These are phyloP conservation scores for Benitochromis conjunctus DNA, from an alignment of 2,113 vertebrate genomes.

Conservation along the genomic window DNA sequence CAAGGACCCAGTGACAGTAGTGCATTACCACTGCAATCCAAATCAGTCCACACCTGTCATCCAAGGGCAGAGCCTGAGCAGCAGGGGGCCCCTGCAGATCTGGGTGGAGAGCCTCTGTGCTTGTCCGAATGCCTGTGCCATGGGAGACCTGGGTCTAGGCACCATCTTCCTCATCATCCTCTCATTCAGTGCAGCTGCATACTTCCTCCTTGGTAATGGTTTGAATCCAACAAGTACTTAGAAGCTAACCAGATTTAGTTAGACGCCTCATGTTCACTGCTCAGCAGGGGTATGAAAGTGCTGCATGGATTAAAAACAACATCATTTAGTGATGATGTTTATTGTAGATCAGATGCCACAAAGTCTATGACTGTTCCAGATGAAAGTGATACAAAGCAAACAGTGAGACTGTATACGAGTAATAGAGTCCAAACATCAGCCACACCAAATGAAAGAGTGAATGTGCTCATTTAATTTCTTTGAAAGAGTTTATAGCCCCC, in stretches of 20 bases:
- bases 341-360: neutral
- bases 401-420: neutral
- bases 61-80: constrained; percentile 7
- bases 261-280: neutral
- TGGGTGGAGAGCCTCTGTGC: constrained; percentile 73
- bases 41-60: constrained; percentile 32
- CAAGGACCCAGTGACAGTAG: constrained; percentile 44
- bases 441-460: no score
- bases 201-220: constrained; percentile 69
- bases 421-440: neutral
- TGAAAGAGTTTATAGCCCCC: neutral
- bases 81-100: constrained; percentile 54
- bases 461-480: neutral
- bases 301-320: neutral
- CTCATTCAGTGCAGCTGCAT: constrained; percentile 59
- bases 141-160: constrained; percentile 65
- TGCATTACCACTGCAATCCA: constrained; percentile 70
- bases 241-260: neutral
- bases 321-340: neutral
- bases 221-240: rapidly evolving
- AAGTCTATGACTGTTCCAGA: neutral
- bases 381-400: neutral
- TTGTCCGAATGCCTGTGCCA: constrained; percentile 65
- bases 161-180: constrained; percentile 74
- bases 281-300: neutral